Evolutionary conservation across 2,888 invertebrate species (phyloP).

Genomic region (Ligdia adustata): DNA sequence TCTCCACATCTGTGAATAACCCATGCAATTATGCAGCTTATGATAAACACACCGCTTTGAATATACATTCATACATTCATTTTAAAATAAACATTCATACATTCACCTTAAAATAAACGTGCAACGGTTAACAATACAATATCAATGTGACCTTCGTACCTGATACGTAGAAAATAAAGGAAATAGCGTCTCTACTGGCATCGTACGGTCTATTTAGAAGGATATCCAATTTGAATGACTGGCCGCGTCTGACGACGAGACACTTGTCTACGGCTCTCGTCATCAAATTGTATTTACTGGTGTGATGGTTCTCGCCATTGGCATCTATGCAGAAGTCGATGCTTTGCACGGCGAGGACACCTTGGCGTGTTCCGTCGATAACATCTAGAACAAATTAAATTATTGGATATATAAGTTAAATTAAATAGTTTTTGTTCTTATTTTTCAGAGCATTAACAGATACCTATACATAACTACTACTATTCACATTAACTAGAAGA

Average conservation of each 20-base stretch:
- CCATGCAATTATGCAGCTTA: constrained; percentile 36
- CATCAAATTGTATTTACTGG: constrained; percentile 91
- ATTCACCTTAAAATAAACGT: constrained; percentile 39
- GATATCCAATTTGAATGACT: constrained; percentile 89
- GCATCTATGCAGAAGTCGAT: constrained; percentile 89
- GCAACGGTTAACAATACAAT: constrained; percentile 29
- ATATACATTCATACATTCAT: constrained; percentile 3
- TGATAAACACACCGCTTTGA: constrained; percentile 17
- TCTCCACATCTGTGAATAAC: constrained; percentile 85
- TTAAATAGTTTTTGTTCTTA: no score
- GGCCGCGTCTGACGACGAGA: constrained; percentile 92
- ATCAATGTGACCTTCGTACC: constrained; percentile 69
- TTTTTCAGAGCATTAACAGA: no score
- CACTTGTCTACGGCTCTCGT: constrained; percentile 82
- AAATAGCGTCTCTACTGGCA: constrained; percentile 89
- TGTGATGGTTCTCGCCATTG: constrained; percentile 91
- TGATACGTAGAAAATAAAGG: constrained; percentile 92
- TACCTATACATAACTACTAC: no score
- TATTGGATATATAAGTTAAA: no score
- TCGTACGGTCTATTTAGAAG: constrained; percentile 90
- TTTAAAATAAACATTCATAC: constrained; percentile 3
- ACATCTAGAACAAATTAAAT: constrained; percentile 64
- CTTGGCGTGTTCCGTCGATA: constrained; percentile 74
- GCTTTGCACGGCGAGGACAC: constrained; percentile 87
- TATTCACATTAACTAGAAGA: no score